Evolutionary conservation across 2,888 invertebrate species (phyloP), one percentile per base, ranked within the genome.

Genomic region (Hipparchia semele): DNA sequence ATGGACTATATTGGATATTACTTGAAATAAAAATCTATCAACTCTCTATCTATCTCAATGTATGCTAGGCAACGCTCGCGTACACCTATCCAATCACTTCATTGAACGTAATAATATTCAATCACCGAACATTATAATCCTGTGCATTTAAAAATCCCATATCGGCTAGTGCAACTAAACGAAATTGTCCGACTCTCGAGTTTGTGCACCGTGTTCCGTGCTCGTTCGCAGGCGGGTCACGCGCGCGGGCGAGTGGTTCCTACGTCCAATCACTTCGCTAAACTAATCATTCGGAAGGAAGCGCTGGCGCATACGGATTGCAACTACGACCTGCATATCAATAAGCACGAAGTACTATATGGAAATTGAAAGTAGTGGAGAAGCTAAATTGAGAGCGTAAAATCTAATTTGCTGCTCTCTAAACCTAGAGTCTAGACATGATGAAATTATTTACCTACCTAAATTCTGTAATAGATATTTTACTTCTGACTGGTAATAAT

Each of bases 271-370:
- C 90, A 89, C 89, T 89, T 85, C 85, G 81, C 84, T 90, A 90
- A 90, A 90, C 90, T 89, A 90, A 91, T 90, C 89, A 88, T 84
- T 84, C 85, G 87, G 87, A 89, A 87, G 87, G 87, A 90, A 83
- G 87, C 88, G 89, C 87, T 80, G 82, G 87, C 88, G 90, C 90
- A 90, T 83, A 85, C 87, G 82, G 82, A 85, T 82, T 83, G 80
- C 84, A 83, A 79, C 78, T 76, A 79, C 74, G 75, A 59, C 75
- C 74, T 78, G 79, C 78, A 80, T 80, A 79, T 80, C 75, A 78
- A 79, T 78, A 74, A 77, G 75, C 64, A 62, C 69, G 23, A 66
- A 61, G 51, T 61, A 23, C 23, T 23, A 69, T 53, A 60, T 49
- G 60, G 54, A 71, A 70, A 77, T 73, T 73, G 76, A 71, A 75